Conservation (phyloP, 2,797 vertebrate genomes). For the Falco novaeseelandiae region DNA sequence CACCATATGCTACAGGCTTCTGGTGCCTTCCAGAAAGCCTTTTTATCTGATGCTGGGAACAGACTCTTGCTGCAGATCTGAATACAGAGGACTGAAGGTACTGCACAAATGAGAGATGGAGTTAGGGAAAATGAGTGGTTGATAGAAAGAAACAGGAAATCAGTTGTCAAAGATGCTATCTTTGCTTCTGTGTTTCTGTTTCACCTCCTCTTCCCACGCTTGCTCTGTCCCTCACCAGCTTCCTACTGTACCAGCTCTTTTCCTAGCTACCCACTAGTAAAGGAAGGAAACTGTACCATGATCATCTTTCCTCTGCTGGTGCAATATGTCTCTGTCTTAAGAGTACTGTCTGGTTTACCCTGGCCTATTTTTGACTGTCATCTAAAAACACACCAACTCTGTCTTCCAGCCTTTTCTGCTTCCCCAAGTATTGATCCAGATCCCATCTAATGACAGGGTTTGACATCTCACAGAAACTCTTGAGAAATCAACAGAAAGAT, state of each 20-base stretch:
- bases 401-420: conserved; percentile 7
- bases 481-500: neutral
- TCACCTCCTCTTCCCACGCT: neutral
- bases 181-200: neutral
- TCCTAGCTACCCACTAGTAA: neutral
- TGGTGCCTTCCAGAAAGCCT: conserved; percentile 30
- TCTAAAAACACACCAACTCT: neutral
- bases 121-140: neutral
- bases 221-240: neutral
- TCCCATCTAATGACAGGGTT: neutral
- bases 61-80: neutral
- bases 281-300: neutral
- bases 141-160: conserved; percentile 14
- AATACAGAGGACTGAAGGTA: neutral
- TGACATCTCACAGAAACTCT: neutral
- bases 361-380: neutral
- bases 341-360: neutral
- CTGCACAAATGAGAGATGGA: neutral
- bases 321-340: neutral
- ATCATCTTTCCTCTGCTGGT: neutral
- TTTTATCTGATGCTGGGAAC: conserved; percentile 13
- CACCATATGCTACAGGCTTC: neutral
- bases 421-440: neutral
- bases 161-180: conserved; percentile 1
- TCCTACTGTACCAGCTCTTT: neutral